Conservation (phyloP, 64 coral and sea anemone species). For the Orbicella faveolata region DNA sequence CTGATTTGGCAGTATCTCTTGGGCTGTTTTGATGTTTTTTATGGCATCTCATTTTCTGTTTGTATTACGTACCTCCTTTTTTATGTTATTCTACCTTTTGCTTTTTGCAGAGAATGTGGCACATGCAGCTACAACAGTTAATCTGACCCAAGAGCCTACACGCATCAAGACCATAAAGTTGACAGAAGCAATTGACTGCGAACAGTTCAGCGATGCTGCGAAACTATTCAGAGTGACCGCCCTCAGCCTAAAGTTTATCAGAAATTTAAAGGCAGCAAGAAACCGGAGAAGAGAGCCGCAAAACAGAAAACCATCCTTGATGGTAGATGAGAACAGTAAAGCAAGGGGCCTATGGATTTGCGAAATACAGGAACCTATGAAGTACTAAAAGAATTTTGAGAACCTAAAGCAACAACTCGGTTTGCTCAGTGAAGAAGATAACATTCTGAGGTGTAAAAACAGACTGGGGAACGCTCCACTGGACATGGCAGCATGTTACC, state of each 20-base stretch:
- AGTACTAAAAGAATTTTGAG: slow-evolving; percentile 33
- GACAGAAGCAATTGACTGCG: slow-evolving; percentile 61
- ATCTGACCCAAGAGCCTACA: slow-evolving; percentile 5
- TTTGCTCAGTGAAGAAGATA: slow-evolving; percentile 52
- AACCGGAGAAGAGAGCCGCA: neutral
- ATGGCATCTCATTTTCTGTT: no score
- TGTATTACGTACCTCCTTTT: no score
- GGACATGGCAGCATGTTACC: neutral
- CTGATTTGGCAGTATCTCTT: no score
- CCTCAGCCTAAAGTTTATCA: slow-evolving; percentile 54
- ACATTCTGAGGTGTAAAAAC: slow-evolving; percentile 40
- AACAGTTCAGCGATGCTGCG: slow-evolving; percentile 36
- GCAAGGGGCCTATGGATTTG: slow-evolving; percentile 50
- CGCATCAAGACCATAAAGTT: slow-evolving; percentile 24
- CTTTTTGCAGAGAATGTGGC: no score
- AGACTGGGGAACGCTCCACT: slow-evolving; percentile 48
- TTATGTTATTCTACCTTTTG: no score
- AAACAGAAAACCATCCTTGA: slow-evolving; percentile 22
- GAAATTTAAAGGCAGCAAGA: slow-evolving; percentile 14
- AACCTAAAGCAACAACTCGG: slow-evolving; percentile 55
- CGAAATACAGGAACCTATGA: slow-evolving; percentile 45
- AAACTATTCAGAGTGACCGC: slow-evolving; percentile 69
- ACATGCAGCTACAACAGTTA: neutral
- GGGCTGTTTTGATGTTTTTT: no score
- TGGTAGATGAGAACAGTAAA: slow-evolving; percentile 41